Evolutionary conservation across 2,888 invertebrate genomes (phyloP).

Genomic region (Metacarcinus magister): DNA sequence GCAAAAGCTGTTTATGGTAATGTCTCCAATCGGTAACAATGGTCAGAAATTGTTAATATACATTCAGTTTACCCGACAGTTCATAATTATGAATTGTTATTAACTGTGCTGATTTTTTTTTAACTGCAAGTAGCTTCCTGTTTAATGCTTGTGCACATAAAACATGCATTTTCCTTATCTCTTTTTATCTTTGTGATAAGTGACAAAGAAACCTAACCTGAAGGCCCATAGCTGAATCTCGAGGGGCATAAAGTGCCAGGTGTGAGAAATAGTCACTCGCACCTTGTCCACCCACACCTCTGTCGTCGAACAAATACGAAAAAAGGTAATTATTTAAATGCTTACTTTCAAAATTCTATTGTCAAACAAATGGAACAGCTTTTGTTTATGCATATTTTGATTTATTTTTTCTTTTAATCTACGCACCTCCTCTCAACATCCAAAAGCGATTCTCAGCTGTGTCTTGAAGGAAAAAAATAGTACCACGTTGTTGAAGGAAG

Average conservation of each 20-base stretch:
- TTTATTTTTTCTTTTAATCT: neutral
- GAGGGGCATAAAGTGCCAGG: conserved; percentile 80
- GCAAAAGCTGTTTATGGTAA: neutral
- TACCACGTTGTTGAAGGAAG: conserved; percentile 79
- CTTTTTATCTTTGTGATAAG: neutral
- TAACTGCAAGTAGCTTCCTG: neutral
- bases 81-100: too few relatives aligned
- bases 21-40: neutral
- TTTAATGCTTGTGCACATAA: neutral
- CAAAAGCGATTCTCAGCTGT: conserved; percentile 57
- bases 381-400: too few relatives aligned
- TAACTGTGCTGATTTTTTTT: neutral
- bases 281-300: conserved; percentile 79
- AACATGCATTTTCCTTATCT: neutral
- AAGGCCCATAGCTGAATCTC: conserved; percentile 72
- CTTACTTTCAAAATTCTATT: neutral
- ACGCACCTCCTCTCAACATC: conserved; percentile 78
- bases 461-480: conserved; percentile 78
- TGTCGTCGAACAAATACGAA: neutral
- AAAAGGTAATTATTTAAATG: neutral
- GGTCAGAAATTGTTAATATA: too few relatives aligned
- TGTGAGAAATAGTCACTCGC: conserved; percentile 75
- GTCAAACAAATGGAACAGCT: neutral
- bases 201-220: conserved; percentile 56
- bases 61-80: neutral